Base-by-base conservation (phyloP, 2,888 invertebrate species). In the Mesoligia furuncula region DNA sequence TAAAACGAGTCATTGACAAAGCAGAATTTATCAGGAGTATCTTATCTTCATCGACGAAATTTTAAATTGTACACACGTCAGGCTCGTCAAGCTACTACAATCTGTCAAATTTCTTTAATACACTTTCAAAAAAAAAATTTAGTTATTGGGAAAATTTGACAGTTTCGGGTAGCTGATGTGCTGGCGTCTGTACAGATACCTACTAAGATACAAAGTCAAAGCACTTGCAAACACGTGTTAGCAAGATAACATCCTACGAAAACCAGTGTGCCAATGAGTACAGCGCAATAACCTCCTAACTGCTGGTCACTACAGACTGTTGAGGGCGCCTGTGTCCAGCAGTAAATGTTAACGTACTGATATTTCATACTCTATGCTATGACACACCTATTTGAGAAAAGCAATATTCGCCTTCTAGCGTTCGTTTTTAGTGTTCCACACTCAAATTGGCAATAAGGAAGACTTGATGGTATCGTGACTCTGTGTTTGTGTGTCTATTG, bases 331-430 rank as follows among this genome's bases (percentile, higher is more conserved):
- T 45, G n/a, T 59, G 8, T 15, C 31, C 67, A 4, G 27, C 54
- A 67, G n/a, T 82, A 67, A 79, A 82, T n/a, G n/a, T 81, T 75
- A 62, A 67, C 45, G 45, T 36, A 6, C 82, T 54, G 75, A 62
- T 67, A 81, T 79, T 68, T 67, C 54, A 48, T 81, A 48, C 67
- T 54, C 75, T 67, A 54, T 2, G 36, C 31, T 31, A 36, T 81
- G 51, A 17, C 54, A 27, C 36, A 27, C 17, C 7, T 54, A n/a
- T 39, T 45, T 61, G 45, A 39, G 54, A 62, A 76, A 67, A 64
- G 67, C 82, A 82, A 79, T 82, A 76, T 67, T 79, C 24, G 51
- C 36, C 36, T 27, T 36, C 17, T 64, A 27, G 20, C n/a, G 20
- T 64, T 20, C 24, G 17, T 17, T 75, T 67, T 74, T 57, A 42